Base-by-base conservation (phyloP, 2,113 vertebrate genomes). In the Barbus barbus region DNA sequence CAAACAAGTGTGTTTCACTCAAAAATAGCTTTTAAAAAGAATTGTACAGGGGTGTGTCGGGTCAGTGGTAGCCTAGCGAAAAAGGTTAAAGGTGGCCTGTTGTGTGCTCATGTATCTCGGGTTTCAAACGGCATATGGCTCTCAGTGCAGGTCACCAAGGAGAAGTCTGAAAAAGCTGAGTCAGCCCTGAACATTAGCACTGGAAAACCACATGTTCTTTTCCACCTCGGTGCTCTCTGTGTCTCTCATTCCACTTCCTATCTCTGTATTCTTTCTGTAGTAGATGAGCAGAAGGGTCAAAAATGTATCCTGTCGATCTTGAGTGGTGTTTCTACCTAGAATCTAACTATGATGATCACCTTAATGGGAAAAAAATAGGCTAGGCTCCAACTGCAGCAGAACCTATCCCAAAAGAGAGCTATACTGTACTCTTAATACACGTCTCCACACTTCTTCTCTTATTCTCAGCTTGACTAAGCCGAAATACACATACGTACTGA, bases 21-120 rank as follows among this genome's bases (percentile, higher is more conserved):
- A 44, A 79, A 44, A 79, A 79, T 61, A 83, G 31, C 85, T 48
- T 74, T 56, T 16, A 9, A 78, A 79, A 38, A 79, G 24, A 14
- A 61, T 61, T 83, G 56, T 77, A 61, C 22, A n/a, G 3, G 56
- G n/a, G 31, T 71, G 69, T 48, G 78, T 72, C 79, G 67, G 14
- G 56, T 85, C 69, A 83, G 75, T 20, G 67, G 73, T 79, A 83
- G n/a, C n/a, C n/a, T n/a, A n/a, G 67, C 65, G 83, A 56, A 61
- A 78, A 72, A 14, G 84, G 85, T 86, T 82, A 86, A 72, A 86
- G 82, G 85, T 67, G 72, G 41, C 38, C 31, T 76, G 71, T 75
- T 56, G 60, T 76, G 24, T 31, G 84, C 58, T 79, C 69, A 74
- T 78, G 4, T 3, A 26, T 71, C n/a, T 77, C 72, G 0, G 41